phyloP scores from a whole-genome alignment of 2,113 vertebrate genomes.

The Otocyon megalotis region DNA sequence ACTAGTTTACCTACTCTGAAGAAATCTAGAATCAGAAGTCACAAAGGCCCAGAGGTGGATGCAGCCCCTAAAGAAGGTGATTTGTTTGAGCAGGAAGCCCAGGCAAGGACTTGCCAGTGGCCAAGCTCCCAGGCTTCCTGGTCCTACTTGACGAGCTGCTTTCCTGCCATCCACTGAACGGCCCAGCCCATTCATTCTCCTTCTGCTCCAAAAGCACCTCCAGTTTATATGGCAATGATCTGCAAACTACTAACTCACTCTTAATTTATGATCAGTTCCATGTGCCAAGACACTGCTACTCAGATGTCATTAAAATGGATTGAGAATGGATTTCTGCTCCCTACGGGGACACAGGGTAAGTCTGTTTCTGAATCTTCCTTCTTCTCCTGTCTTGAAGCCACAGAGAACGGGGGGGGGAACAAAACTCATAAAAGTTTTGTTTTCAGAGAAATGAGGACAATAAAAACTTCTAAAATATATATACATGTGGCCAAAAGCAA shows the following conservation, averaged over 20 bases:
- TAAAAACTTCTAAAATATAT: background rate
- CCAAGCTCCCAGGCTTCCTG: background rate
- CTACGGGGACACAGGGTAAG: background rate
- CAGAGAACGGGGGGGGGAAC: background rate
- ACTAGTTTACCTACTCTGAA: background rate
- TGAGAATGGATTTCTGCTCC: background rate
- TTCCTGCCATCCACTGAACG: background rate
- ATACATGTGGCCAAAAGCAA: background rate
- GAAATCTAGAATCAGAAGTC: background rate
- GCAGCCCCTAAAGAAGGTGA: fast-evolving
- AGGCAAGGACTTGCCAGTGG: background rate
- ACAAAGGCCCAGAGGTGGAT: background rate
- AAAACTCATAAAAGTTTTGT: background rate
- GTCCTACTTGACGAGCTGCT: fast-evolving
- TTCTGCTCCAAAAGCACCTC: background rate
- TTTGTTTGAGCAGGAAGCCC: background rate
- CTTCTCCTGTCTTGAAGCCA: background rate
- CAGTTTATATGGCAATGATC: background rate
- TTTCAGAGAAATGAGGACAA: constrained; percentile 31
- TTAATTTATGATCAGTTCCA: background rate
- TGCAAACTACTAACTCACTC: background rate
- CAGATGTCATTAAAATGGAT: background rate
- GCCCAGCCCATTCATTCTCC: background rate
- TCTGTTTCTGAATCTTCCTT: background rate
- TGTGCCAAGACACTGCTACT: background rate